phyloP scores from a whole-genome alignment of 2,113 vertebrate species.

The Calyptomena viridis region DNA sequence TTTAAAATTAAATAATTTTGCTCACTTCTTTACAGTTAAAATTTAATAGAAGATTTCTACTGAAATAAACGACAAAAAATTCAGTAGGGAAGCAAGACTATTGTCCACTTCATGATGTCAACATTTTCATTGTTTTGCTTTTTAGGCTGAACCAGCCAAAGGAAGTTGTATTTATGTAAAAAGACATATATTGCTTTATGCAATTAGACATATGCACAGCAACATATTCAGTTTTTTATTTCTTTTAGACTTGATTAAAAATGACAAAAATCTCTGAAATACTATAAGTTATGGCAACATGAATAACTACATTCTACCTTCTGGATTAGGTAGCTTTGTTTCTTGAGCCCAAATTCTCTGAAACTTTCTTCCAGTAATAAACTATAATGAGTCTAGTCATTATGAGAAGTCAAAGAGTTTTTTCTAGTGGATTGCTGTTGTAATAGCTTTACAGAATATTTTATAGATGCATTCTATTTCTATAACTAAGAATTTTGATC shows the following conservation, averaged over 20 bases:
- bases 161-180: neutral
- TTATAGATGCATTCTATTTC: conserved; percentile 25
- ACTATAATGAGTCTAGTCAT: neutral
- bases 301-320: neutral
- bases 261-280: neutral
- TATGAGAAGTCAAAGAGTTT: neutral
- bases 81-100: neutral
- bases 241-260: neutral
- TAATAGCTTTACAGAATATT: neutral
- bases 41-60: neutral
- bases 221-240: neutral
- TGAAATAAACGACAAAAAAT: neutral
- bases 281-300: neutral
- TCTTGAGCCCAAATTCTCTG: neutral
- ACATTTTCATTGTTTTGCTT: neutral
- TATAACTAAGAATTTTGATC: conserved; percentile 23
- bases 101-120: neutral
- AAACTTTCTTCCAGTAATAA: neutral
- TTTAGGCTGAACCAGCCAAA: neutral
- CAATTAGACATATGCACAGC: neutral
- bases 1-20: fast-evolving
- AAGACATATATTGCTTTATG: neutral
- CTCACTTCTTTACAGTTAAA: neutral
- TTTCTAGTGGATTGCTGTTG: neutral
- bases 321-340: neutral